These are phyloP conservation scores for Lanius collurio DNA, from an alignment of 2,113 vertebrate species.

Conservation along the genomic window DNA sequence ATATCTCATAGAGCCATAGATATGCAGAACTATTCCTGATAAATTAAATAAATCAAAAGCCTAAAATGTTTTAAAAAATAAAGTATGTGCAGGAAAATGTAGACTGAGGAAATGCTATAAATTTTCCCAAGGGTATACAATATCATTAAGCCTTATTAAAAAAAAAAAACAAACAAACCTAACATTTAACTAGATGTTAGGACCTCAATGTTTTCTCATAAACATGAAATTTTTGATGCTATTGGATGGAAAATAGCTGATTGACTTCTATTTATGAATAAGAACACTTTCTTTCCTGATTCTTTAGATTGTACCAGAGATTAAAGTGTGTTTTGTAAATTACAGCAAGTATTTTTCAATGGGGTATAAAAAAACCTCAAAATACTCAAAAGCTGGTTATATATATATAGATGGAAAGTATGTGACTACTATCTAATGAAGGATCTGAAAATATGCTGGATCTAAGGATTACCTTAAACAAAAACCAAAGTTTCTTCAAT, in stretches of 20 bases:
- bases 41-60: neutral
- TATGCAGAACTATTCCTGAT: neutral
- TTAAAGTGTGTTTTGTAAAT: neutral
- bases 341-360: neutral
- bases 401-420: neutral
- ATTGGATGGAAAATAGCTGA: neutral
- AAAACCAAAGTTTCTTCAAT: neutral
- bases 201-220: neutral
- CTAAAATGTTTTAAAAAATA: neutral
- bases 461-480: neutral
- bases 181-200: neutral
- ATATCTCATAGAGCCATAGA: neutral
- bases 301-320: neutral
- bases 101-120: neutral
- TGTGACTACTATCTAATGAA: neutral
- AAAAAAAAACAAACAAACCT: neutral
- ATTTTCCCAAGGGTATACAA: neutral
- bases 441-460: neutral
- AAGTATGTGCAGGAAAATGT: neutral
- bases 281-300: neutral
- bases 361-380: rapidly evolving
- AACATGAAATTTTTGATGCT: neutral
- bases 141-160: neutral
- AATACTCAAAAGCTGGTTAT: neutral
- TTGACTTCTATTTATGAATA: neutral